Conservation (phyloP, 2,113 vertebrate species). For the Alligator mississippiensis region DNA sequence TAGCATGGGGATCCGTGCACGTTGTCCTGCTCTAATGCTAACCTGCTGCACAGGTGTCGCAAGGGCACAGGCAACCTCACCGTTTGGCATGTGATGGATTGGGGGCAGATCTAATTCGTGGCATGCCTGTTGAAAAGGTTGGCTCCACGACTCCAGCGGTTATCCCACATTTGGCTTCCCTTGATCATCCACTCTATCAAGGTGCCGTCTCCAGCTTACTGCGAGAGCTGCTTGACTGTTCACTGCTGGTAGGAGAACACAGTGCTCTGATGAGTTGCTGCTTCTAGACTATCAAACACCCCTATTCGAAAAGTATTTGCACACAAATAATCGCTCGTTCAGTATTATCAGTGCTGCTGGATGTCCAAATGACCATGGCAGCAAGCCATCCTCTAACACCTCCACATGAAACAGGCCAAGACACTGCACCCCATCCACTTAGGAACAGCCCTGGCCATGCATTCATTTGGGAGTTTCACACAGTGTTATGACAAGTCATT, state of each 20-base stretch:
- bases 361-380: background rate
- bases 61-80: too few relatives aligned
- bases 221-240: accelerated
- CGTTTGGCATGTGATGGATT: too few relatives aligned
- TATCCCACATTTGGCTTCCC: background rate
- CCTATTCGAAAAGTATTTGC: too few relatives aligned
- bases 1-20: background rate
- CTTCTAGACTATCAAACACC: too few relatives aligned
- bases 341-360: background rate
- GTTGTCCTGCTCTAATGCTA: too few relatives aligned
- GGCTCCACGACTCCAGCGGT: too few relatives aligned
- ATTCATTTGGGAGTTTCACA: background rate
- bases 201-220: accelerated
- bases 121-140: too few relatives aligned
- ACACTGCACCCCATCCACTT: background rate
- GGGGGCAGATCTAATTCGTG: too few relatives aligned
- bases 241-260: too few relatives aligned
- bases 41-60: background rate
- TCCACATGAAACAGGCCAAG: background rate
- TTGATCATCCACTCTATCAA: background rate
- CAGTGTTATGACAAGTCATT: background rate
- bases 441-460: background rate
- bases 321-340: background rate
- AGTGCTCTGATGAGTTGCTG: background rate
- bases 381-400: background rate